phyloP scores from a whole-genome alignment of 2,888 invertebrate genomes.

The Pediacus dermestoides region DNA sequence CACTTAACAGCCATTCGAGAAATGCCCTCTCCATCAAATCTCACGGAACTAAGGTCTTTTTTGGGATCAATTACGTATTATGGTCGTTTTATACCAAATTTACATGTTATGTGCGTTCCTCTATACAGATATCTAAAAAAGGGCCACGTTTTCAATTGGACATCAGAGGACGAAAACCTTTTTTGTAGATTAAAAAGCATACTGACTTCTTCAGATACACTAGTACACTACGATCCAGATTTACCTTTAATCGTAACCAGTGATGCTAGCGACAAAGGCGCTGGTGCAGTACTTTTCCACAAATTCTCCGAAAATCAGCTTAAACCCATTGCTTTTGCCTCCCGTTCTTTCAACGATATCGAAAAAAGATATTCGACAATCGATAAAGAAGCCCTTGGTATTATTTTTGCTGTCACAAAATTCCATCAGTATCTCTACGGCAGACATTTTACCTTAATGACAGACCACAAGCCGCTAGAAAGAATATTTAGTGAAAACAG shows the following conservation, averaged over 20 bases:
- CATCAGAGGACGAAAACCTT: slow-evolving; percentile 9
- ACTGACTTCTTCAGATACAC: slow-evolving; percentile 15
- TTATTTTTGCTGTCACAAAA: slow-evolving; percentile 16
- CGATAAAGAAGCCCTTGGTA: slow-evolving; percentile 21
- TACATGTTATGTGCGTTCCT: slow-evolving; percentile 18
- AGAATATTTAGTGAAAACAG: slow-evolving; percentile 14
- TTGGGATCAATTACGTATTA: slow-evolving; percentile 21
- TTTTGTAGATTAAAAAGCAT: slow-evolving; percentile 18
- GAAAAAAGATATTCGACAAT: slow-evolving; percentile 18
- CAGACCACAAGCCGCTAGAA: slow-evolving; percentile 18
- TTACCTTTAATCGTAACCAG: slow-evolving; percentile 14
- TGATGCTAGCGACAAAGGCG: slow-evolving; percentile 16
- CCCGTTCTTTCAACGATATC: slow-evolving; percentile 13
- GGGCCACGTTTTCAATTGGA: slow-evolving; percentile 16
- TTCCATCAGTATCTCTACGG: slow-evolving; percentile 17
- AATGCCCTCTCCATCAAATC: slow-evolving; percentile 15
- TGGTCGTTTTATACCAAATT: slow-evolving; percentile 16
- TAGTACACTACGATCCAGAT: slow-evolving; percentile 20
- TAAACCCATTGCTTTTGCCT: slow-evolving; percentile 20
- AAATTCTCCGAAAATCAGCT: neutral
- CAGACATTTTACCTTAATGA: slow-evolving; percentile 11
- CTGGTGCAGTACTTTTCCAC: slow-evolving; percentile 17
- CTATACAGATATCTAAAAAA: slow-evolving; percentile 20
- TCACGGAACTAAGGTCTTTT: slow-evolving; percentile 18
- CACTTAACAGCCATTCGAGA: slow-evolving; percentile 17